These are phyloP conservation scores for Lerema accius DNA, from an alignment of 1,140 invertebrate species.

Conservation along the genomic window DNA sequence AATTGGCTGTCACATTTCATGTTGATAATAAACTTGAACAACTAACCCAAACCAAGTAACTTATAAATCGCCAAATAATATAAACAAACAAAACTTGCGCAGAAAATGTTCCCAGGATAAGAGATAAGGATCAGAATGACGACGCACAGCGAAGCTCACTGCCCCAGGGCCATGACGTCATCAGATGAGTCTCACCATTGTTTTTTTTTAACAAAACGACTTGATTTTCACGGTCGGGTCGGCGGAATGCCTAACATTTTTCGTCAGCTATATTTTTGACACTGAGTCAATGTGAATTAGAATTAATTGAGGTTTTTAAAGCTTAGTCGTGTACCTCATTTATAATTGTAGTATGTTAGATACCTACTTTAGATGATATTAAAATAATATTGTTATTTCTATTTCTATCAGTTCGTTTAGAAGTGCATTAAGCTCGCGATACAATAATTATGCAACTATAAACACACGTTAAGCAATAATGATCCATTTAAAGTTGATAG, in stretches of 20 bases:
- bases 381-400: too few relatives aligned
- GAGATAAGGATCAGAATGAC: constrained; percentile 35
- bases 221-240: constrained; percentile 27
- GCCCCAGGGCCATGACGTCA: constrained; percentile 34
- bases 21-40: too few relatives aligned
- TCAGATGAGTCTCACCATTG: constrained; percentile 24
- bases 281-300: constrained; percentile 24
- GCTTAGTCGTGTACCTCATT: constrained; percentile 20
- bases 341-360: background rate
- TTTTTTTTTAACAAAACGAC: constrained; percentile 24
- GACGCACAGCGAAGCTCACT: constrained; percentile 7
- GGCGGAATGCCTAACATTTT: constrained; percentile 25
- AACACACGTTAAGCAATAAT: too few relatives aligned
- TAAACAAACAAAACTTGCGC: constrained; percentile 18
- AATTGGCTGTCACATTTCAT: too few relatives aligned
- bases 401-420: background rate
- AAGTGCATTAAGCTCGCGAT: too few relatives aligned
- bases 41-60: too few relatives aligned
- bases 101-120: constrained; percentile 8
- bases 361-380: too few relatives aligned
- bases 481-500: too few relatives aligned
- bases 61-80: too few relatives aligned
- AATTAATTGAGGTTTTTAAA: constrained; percentile 14
- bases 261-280: constrained; percentile 29
- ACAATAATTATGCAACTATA: too few relatives aligned